Evolutionary conservation across 2,113 vertebrate species (phyloP).

Genomic region (Muntiacus reevesi): DNA sequence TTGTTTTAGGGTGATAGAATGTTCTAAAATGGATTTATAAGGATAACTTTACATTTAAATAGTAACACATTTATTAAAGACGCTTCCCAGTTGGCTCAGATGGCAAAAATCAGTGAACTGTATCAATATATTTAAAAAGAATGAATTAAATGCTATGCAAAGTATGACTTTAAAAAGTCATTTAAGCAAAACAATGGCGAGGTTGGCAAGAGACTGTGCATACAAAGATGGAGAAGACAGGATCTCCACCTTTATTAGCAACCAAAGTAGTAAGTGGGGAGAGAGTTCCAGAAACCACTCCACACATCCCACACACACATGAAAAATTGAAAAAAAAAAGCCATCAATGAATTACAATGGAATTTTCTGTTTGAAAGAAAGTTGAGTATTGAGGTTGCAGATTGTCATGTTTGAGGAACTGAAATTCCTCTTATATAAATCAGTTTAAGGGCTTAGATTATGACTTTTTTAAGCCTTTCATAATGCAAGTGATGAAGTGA

Average conservation of each 20-base stretch:
- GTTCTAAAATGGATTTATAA: background rate
- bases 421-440: background rate
- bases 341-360: background rate
- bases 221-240: background rate
- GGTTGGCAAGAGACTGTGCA: background rate
- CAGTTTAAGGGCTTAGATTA: background rate
- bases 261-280: background rate
- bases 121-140: background rate
- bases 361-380: background rate
- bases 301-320: background rate
- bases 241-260: background rate
- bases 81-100: background rate
- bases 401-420: background rate
- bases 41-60: background rate
- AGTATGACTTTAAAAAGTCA: background rate
- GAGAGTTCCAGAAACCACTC: background rate
- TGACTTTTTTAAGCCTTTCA: background rate
- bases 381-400: background rate
- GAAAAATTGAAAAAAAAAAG: background rate
- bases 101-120: background rate
- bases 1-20: no score
- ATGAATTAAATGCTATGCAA: background rate
- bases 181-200: background rate
- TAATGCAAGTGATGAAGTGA: background rate
- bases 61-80: background rate